Evolutionary conservation across 2,113 vertebrate genomes (phyloP).

Genomic region (Ginglymostoma cirratum): DNA sequence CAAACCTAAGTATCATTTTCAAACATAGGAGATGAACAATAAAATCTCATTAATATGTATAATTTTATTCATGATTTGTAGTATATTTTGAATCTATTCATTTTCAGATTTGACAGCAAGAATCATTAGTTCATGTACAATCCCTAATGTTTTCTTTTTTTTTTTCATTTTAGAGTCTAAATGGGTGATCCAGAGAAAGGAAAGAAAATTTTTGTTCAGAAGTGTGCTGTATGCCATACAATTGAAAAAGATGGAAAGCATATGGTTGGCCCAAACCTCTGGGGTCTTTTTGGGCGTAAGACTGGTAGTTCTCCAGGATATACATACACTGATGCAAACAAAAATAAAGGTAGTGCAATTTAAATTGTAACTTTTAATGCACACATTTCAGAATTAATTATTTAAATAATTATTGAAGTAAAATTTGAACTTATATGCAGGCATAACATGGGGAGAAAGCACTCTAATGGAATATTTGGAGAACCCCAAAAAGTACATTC

Average conservation of each 20-base stretch:
- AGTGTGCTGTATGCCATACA: conserved; percentile 68
- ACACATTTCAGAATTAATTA: neutral
- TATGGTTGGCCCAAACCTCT: conserved; percentile 70
- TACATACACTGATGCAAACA: conserved; percentile 69
- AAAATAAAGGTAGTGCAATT: conserved; percentile 63
- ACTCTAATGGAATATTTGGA: conserved; percentile 74
- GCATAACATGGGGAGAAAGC: conserved; percentile 62
- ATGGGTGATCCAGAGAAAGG: conserved; percentile 64
- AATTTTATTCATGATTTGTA: neutral
- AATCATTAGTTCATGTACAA: neutral
- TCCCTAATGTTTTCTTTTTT: neutral
- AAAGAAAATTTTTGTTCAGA: conserved; percentile 68
- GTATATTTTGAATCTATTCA: neutral
- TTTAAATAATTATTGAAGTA: neutral
- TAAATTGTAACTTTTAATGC: conserved; percentile 22
- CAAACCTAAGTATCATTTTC: neutral
- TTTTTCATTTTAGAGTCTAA: conserved; percentile 6
- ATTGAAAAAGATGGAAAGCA: conserved; percentile 67
- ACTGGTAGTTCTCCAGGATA: conserved; percentile 64
- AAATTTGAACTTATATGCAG: conserved; percentile 46
- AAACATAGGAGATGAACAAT: neutral
- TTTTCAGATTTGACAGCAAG: neutral
- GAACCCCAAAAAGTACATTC: conserved; percentile 81
- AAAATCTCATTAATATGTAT: neutral
- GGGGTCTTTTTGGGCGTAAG: conserved; percentile 63